These are phyloP conservation scores for Gallinago stenura DNA, from an alignment of 2,797 vertebrate species.

Conservation along the genomic window DNA sequence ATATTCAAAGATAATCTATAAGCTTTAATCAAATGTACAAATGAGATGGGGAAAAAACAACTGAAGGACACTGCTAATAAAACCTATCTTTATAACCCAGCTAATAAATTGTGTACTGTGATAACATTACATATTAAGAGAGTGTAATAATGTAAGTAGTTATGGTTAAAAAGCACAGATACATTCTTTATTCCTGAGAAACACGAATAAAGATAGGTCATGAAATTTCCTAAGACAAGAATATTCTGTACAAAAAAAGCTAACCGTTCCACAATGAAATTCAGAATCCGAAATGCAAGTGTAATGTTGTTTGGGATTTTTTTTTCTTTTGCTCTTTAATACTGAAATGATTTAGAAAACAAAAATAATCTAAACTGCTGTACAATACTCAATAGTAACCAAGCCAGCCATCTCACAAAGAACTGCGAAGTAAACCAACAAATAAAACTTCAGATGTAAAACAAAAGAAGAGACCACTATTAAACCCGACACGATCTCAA, in stretches of 20 bases:
- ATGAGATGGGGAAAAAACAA: background rate
- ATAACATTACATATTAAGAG: background rate
- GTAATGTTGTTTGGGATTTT: background rate
- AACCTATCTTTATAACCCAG: background rate
- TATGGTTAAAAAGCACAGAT: background rate
- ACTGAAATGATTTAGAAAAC: background rate
- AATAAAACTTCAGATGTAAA: background rate
- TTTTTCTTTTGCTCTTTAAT: background rate
- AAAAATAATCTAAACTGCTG: background rate
- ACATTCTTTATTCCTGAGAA: background rate
- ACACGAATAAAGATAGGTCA: background rate
- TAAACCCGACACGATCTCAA: background rate
- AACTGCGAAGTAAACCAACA: background rate
- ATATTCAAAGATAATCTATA: background rate
- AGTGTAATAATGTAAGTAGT: background rate
- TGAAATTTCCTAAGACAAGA: background rate
- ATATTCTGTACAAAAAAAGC: background rate
- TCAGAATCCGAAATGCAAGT: background rate
- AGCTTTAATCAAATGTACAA: background rate
- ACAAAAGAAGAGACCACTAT: background rate
- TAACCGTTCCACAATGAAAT: background rate
- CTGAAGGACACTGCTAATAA: background rate
- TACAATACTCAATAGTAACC: background rate
- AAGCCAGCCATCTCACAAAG: background rate
- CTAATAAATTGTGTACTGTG: background rate